Conservation (phyloP, 2,888 invertebrate genomes). For the Agrochola circellaris region DNA sequence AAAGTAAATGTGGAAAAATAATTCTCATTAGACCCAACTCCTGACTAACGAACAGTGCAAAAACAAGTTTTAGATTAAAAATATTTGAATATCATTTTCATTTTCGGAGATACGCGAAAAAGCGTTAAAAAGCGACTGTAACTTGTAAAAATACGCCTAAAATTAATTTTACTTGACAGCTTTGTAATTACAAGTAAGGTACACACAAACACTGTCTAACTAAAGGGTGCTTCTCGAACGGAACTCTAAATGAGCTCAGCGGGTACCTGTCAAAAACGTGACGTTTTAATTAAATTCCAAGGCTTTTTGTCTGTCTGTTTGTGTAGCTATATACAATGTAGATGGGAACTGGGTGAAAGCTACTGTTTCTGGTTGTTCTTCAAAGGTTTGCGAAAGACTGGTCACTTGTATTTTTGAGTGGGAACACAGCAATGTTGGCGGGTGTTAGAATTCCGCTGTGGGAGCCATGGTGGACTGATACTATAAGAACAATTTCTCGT, state of each 20-base stretch:
- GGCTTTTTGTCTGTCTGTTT: constrained; percentile 41
- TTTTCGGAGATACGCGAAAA: too few species aligned
- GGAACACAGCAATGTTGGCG: neutral
- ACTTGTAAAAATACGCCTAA: neutral
- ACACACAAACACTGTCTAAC: constrained; percentile 2
- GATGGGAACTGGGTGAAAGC: constrained; percentile 51
- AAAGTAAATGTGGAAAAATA: too few species aligned
- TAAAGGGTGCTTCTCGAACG: constrained; percentile 32
- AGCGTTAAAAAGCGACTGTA: neutral
- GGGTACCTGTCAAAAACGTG: constrained; percentile 57
- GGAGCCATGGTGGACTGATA: neutral
- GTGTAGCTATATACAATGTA: constrained; percentile 40
- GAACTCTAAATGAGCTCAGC: constrained; percentile 57
- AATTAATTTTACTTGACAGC: constrained; percentile 44
- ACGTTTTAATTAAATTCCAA: constrained; percentile 64
- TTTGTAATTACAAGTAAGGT: constrained; percentile 24
- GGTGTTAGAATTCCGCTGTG: neutral
- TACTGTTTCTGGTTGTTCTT: constrained; percentile 45
- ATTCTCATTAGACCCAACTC: too few species aligned
- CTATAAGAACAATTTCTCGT: neutral
- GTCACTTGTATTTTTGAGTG: neutral
- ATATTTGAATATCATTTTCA: too few species aligned
- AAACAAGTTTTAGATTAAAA: too few species aligned
- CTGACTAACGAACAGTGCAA: too few species aligned
- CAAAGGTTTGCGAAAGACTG: neutral